Conservation (phyloP, 2,113 vertebrate genomes). For the Pholis gunnellus region DNA sequence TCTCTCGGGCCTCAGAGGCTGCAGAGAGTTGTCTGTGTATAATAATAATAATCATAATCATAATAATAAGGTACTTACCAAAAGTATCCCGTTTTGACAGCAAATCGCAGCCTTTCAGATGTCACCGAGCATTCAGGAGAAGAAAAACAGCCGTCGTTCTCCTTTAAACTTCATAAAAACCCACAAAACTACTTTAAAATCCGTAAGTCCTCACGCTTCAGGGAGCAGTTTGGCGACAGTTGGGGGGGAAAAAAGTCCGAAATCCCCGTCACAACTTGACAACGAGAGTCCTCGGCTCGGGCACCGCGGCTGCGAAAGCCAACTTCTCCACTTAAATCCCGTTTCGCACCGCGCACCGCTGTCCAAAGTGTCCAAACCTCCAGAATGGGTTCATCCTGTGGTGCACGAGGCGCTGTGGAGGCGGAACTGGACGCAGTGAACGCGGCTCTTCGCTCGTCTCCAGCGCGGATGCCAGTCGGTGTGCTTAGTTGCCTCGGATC, state of each 20-base stretch:
- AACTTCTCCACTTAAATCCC: conserved; percentile 64
- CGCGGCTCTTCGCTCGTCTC: conserved; percentile 30
- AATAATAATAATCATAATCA: background rate
- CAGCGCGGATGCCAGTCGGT: conserved; percentile 13
- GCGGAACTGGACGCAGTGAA: conserved; percentile 1
- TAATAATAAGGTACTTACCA: conserved; percentile 40
- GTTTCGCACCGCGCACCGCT: conserved; percentile 36
- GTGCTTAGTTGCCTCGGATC: conserved; percentile 35
- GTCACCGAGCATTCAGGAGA: conserved; percentile 34
- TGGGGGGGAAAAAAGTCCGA: conserved; percentile 3
- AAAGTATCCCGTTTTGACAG: conserved; percentile 40
- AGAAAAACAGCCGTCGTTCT: conserved; percentile 20
- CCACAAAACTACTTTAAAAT: conserved; percentile 54
- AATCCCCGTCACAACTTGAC: conserved; percentile 49
- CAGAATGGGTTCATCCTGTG: conserved; percentile 43
- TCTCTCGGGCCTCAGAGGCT: background rate
- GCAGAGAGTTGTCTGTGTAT: background rate
- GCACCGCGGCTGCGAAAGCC: conserved; percentile 22
- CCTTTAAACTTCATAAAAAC: conserved; percentile 46
- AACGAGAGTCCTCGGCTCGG: conserved; percentile 35
- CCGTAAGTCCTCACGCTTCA: conserved; percentile 34
- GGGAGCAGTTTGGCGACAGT: conserved; percentile 8
- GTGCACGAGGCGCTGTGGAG: background rate
- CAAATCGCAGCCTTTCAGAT: conserved; percentile 17
- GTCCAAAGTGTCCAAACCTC: conserved; percentile 53